phyloP scores from a whole-genome alignment of 2,797 vertebrate genomes.

The Coregonus ussuriensis region DNA sequence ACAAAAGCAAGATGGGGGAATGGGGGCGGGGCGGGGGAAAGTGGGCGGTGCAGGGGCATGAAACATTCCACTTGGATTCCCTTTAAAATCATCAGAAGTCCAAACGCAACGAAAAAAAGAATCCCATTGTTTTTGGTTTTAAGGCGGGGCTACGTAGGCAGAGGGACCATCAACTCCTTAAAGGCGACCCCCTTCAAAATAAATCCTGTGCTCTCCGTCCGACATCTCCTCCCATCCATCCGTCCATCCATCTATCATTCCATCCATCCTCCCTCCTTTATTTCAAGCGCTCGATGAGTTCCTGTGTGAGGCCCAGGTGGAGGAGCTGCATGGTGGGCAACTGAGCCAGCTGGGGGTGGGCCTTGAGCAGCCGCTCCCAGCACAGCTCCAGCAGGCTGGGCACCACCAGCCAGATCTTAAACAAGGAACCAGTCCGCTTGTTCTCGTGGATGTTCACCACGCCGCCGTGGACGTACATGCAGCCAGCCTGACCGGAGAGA shows the following conservation, averaged over 20 bases:
- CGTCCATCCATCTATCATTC: conserved; percentile 29
- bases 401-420: conserved; percentile 97
- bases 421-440: conserved; percentile 95
- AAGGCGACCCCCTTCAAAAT: conserved; percentile 25
- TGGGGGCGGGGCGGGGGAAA: neutral
- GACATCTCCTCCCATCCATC: conserved; percentile 31
- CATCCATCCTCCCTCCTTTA: conserved; percentile 60
- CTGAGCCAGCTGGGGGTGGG: conserved; percentile 86
- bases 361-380: conserved; percentile 91
- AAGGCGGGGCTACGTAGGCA: conserved; percentile 82
- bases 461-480: conserved; percentile 98
- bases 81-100: conserved; percentile 51
- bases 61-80: conserved; percentile 61
- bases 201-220: conserved; percentile 50
- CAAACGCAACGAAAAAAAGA: conserved; percentile 69
- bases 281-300: conserved; percentile 95
- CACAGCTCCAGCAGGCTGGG: conserved; percentile 96
- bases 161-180: conserved; percentile 20
- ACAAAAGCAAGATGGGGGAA: conserved; percentile 46
- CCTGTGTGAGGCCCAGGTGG: conserved; percentile 95
- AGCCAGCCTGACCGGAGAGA: conserved; percentile 82
- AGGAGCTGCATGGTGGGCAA: conserved; percentile 88
- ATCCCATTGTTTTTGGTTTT: conserved; percentile 85
- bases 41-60: conserved; percentile 22
- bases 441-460: conserved; percentile 98